These are phyloP conservation scores for Steinernema hermaphroditum DNA, from an alignment of 2,888 invertebrate genomes.

Conservation along the genomic window DNA sequence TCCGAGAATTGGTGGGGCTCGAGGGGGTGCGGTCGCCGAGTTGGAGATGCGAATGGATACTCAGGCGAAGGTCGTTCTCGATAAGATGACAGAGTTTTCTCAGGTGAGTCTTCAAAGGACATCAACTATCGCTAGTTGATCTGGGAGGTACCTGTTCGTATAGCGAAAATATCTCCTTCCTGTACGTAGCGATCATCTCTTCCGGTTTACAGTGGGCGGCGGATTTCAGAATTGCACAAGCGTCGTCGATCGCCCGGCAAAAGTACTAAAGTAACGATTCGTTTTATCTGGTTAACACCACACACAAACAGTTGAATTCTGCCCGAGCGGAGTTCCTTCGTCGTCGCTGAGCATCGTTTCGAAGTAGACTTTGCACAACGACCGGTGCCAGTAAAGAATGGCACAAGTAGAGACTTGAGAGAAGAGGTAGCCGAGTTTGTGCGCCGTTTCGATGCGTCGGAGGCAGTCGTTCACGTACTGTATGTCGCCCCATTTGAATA, in stretches of 20 bases:
- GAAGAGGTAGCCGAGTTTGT: conserved; percentile 21
- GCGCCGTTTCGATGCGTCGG: conserved; percentile 18
- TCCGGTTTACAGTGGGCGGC: conserved; percentile 31
- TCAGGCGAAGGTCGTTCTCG: conserved; percentile 87
- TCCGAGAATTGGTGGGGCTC: background rate
- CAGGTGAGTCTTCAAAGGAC: conserved; percentile 43
- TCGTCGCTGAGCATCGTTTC: conserved; percentile 75
- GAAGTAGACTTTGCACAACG: conserved; percentile 78
- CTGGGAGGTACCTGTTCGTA: conserved; percentile 35
- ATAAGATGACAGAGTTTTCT: conserved; percentile 77
- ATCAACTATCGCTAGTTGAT: background rate
- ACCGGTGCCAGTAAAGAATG: conserved; percentile 81
- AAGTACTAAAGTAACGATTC: conserved; percentile 3
- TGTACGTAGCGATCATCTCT: conserved; percentile 27
- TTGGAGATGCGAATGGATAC: conserved; percentile 80
- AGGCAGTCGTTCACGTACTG: conserved; percentile 29
- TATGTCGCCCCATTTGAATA: conserved; percentile 31
- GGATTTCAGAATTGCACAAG: conserved; percentile 1
- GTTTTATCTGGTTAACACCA: conserved; percentile 67
- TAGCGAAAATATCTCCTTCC: conserved; percentile 36
- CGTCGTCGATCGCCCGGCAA: conserved; percentile 31
- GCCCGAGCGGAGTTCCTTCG: conserved; percentile 71
- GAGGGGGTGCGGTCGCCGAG: conserved; percentile 1
- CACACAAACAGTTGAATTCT: conserved; percentile 43
- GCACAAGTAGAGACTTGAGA: conserved; percentile 70